phyloP scores from a whole-genome alignment of 2,113 vertebrate species.

The Ancistrus triradiatus region DNA sequence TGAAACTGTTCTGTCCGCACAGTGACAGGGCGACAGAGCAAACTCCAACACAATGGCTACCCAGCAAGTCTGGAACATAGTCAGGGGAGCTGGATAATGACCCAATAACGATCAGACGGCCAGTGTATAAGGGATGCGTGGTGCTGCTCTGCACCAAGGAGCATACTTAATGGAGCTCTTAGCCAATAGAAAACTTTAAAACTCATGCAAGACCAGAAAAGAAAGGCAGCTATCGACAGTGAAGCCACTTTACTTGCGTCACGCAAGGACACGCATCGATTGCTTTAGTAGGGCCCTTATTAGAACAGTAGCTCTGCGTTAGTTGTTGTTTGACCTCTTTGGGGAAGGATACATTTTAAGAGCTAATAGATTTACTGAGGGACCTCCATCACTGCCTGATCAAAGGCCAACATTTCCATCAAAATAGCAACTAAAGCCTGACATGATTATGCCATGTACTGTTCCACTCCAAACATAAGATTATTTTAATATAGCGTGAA shows the following conservation, averaged over 20 bases:
- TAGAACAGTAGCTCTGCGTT: neutral
- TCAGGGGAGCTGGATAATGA: slow-evolving; percentile 2
- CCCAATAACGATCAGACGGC: slow-evolving; percentile 25
- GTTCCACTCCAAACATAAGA: slow-evolving; percentile 2
- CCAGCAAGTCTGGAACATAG: too few relatives aligned
- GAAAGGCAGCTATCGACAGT: neutral
- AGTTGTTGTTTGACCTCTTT: neutral
- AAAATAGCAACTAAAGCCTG: slow-evolving; percentile 5
- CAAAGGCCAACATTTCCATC: slow-evolving; percentile 6
- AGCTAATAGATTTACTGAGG: slow-evolving; percentile 8
- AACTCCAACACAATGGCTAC: too few relatives aligned
- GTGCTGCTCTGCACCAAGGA: slow-evolving; percentile 6
- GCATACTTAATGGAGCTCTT: neutral
- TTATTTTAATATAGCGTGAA: slow-evolving; percentile 6
- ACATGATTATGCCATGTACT: slow-evolving; percentile 10
- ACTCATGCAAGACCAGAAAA: neutral
- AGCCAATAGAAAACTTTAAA: slow-evolving; percentile 2
- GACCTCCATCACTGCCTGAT: neutral
- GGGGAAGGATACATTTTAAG: neutral
- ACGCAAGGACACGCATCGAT: too few relatives aligned
- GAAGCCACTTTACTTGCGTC: neutral
- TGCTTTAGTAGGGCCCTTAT: neutral
- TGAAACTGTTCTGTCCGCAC: too few relatives aligned
- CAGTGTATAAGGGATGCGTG: slow-evolving; percentile 27
- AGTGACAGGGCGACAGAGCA: too few relatives aligned